Conservation (phyloP, 2,113 vertebrate species). For the Pyrgilauda ruficollis region DNA sequence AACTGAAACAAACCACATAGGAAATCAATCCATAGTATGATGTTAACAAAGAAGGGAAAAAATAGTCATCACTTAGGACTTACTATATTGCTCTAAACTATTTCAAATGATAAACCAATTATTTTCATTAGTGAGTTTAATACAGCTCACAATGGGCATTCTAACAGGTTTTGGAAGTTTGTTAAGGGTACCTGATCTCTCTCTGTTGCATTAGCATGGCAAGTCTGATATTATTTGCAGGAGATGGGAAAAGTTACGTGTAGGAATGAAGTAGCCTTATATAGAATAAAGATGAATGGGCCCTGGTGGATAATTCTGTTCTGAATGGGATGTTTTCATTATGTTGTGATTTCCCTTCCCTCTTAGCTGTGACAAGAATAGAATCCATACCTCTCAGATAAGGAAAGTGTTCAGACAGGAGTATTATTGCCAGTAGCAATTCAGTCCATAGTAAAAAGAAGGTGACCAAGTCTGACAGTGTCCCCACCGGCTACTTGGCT, state of each 20-base stretch:
- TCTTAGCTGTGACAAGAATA: conserved; percentile 32
- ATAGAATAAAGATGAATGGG: conserved; percentile 20
- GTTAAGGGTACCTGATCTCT: not conserved
- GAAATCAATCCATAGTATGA: not conserved
- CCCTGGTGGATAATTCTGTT: not conserved
- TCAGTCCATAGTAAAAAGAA: not conserved
- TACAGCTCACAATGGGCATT: not conserved
- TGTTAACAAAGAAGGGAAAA: not conserved
- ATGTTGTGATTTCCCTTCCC: not conserved
- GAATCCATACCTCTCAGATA: conserved; percentile 15
- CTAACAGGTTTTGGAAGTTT: not conserved
- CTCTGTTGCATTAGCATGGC: rapidly evolving
- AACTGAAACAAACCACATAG: not conserved
- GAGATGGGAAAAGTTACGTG: not conserved
- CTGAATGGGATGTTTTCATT: not conserved
- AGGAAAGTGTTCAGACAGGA: not conserved
- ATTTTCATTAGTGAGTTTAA: not conserved
- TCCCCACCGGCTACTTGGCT: not conserved
- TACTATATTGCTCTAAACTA: not conserved
- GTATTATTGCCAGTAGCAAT: not conserved
- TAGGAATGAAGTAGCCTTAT: not conserved
- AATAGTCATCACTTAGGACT: not conserved
- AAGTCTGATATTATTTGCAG: not conserved
- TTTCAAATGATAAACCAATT: not conserved
- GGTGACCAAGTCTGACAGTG: not conserved